Conservation (phyloP, 2,797 vertebrate genomes). For the Coregonus ussuriensis region DNA sequence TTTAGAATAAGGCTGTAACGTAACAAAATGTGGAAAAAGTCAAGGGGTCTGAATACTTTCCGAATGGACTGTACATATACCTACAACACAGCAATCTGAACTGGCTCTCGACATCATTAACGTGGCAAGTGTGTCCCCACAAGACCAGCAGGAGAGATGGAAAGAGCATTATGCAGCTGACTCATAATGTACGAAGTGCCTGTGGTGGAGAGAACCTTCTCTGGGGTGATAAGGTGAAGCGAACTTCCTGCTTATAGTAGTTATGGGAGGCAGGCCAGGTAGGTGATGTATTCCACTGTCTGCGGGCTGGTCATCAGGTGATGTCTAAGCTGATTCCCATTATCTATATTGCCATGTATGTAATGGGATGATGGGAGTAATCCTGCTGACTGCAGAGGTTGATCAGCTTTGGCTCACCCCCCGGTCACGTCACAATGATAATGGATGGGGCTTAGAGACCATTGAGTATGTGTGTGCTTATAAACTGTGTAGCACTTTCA, state of each 20-base stretch:
- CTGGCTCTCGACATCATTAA: background rate
- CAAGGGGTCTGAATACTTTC: too few relatives aligned
- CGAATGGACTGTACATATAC: background rate
- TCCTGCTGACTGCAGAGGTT: slow-evolving; percentile 76
- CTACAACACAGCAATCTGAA: background rate
- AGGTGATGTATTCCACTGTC: background rate
- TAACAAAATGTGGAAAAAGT: too few relatives aligned
- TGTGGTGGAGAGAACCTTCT: too few relatives aligned
- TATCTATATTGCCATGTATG: slow-evolving; percentile 63
- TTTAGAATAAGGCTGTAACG: too few relatives aligned
- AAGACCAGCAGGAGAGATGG: background rate
- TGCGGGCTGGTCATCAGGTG: background rate
- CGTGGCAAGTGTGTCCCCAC: background rate
- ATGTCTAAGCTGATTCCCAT: slow-evolving; percentile 64
- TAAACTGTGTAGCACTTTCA: background rate
- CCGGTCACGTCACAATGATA: slow-evolving; percentile 74
- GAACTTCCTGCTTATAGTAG: background rate
- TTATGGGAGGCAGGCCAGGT: background rate
- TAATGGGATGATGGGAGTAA: slow-evolving; percentile 78
- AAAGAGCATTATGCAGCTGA: background rate
- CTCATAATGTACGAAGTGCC: background rate
- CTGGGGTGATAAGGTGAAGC: background rate
- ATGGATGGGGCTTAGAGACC: slow-evolving; percentile 60
- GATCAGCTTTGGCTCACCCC: slow-evolving; percentile 70
- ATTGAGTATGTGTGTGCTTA: background rate